Evolutionary conservation across 2,888 invertebrate species (phyloP), one percentile per base, ranked within the genome.

Genomic region (Pilophorus perplexus): DNA sequence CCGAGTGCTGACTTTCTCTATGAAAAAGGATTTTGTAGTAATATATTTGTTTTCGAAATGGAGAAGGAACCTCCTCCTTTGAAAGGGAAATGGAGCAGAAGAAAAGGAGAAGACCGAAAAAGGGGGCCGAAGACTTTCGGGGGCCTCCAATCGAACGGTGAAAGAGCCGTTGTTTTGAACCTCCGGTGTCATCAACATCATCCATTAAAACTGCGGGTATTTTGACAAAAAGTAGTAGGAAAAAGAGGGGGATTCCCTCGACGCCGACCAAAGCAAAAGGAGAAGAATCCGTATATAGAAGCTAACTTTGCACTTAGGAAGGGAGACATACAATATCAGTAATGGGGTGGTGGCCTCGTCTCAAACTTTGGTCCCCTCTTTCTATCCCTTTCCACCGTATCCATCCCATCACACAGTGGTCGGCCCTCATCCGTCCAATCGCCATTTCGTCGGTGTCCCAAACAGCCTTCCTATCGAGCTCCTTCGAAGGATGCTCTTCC

Each of bases 261-360:
- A n/a, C n/a, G n/a, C n/a, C n/a, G n/a, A n/a, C n/a, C n/a, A n/a
- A 38, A 20, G 55, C 52, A 55, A 55, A n/a, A n/a, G n/a, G 55
- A 33, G 38, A 55, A 55, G 55, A 55, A 55, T 55, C 14, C n/a
- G 20, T 55, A 25, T 52, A 52, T 52, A 52, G 52, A 28, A 28
- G 52, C 55, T 55, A 55, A 55, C 55, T 55, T 55, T 55, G 55
- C 55, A 55, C 55, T 55, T 55, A 55, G 38, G 5, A 42, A 14
- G 55, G 54, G 52, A 52, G 52, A 52, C 52, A 55, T 38, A 55
- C 55, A 55, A 55, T 55, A 55, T 55, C 55, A 55, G 55, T 55
- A 55, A 55, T 55, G 55, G 55, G 55, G 20, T 20, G 55, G 33
- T 27, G 52, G 10, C 22, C 20, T 22, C 38, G 22, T 37, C 55